Evolutionary conservation across 2,797 vertebrate species (phyloP).

Genomic region (Cossypha dichroa): DNA sequence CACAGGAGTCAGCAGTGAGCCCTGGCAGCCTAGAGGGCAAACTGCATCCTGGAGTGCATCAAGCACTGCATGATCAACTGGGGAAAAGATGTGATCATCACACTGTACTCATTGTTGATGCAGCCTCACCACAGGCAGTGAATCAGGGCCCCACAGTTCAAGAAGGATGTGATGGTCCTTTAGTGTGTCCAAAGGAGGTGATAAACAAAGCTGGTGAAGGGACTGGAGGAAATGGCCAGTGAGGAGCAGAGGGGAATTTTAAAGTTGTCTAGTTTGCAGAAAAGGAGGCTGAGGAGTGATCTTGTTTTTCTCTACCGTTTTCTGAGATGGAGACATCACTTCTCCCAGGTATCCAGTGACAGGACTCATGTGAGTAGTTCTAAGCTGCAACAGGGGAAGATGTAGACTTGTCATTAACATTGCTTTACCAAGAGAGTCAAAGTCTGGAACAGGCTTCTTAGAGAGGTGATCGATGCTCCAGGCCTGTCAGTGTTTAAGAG

Average conservation of each 20-base stretch:
- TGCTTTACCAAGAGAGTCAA: not conserved
- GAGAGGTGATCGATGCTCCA: not conserved
- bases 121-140: not conserved
- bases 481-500: not conserved
- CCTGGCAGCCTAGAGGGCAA: not conserved
- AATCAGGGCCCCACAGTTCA: not conserved
- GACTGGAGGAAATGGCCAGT: no score
- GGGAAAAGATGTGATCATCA: not conserved
- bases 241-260: not conserved
- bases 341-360: not conserved
- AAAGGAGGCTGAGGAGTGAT: not conserved
- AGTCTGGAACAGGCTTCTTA: not conserved
- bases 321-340: not conserved
- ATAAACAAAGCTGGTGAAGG: no score
- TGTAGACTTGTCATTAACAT: no score
- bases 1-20: not conserved
- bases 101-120: not conserved
- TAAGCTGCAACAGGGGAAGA: no score
- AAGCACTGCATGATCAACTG: not conserved
- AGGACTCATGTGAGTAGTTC: accelerated
- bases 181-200: not conserved
- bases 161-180: not conserved
- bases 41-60: not conserved
- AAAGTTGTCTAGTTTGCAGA: not conserved
- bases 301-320: not conserved